These are phyloP conservation scores for Labia minor DNA, from an alignment of 2,888 invertebrate species.

Conservation along the genomic window DNA sequence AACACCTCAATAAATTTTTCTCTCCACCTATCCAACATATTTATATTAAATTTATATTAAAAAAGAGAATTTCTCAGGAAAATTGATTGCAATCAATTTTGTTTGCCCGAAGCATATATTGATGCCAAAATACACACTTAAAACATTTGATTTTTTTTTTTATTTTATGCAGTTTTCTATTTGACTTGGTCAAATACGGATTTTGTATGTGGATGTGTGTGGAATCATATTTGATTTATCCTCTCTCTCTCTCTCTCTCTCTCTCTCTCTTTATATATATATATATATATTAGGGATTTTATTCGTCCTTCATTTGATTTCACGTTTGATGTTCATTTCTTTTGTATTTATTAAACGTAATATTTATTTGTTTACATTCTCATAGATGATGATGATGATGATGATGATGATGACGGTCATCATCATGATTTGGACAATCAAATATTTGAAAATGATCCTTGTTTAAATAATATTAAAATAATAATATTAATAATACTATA, in stretches of 20 bases:
- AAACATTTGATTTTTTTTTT: slow-evolving; percentile 5
- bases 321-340: slow-evolving; percentile 8
- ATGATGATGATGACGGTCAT: neutral
- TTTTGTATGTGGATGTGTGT: neutral
- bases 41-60: too few relatives aligned
- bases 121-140: slow-evolving; percentile 7
- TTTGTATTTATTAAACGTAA: slow-evolving; percentile 13
- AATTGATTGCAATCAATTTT: slow-evolving; percentile 13
- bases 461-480: neutral
- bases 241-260: neutral
- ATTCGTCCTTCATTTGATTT: slow-evolving; percentile 9
- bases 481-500: too few relatives aligned
- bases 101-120: neutral
- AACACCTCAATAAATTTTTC: too few relatives aligned
- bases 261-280: too few relatives aligned
- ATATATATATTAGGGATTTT: neutral
- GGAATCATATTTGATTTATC: slow-evolving; percentile 8
- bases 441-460: neutral
- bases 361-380: neutral
- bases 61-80: slow-evolving; percentile 3
- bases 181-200: slow-evolving; percentile 4
- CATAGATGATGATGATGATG: slow-evolving; percentile 13
- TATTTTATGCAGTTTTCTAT: slow-evolving; percentile 8
- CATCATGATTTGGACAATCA: neutral
- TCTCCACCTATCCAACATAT: too few relatives aligned